Base-by-base conservation (phyloP, 2,113 vertebrate genomes). In the Nycticebus coucang region DNA sequence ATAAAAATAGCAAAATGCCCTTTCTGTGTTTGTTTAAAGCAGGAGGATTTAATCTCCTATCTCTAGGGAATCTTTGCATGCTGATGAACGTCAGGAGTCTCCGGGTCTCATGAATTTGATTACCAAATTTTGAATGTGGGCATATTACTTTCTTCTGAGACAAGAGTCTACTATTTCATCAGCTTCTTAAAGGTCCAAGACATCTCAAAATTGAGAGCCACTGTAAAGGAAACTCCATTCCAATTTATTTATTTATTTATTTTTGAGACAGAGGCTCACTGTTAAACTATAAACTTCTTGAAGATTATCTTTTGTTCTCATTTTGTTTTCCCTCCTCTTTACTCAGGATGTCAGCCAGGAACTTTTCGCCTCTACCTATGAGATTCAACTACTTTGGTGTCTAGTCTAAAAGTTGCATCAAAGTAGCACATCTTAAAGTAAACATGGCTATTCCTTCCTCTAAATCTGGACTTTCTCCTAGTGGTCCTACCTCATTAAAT, bases 1-100 rank as follows among this genome's bases (percentile, higher is more conserved):
- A 68, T 71, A 91, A 93, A 95, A 94, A 96, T 68, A 79, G n/a
- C 55, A 97, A 85, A 91, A 87, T n/a, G 24, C 26, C 82, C 53
- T 87, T 71, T 92, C 78, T 62, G 30, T 95, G 37, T 79, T 92
- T 30, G 17, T 77, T 94, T 78, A 55, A 81, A 87, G 41, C 26
- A 72, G 10, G 18, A 94, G 18, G 62, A 59, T 75, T 96, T 93
- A 79, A 87, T 96, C 45, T 91, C 22, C 37, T 2, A 13, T 60
- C 55, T 92, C 41, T 89, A 60, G 24, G 30, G 79, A 96, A 55
- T 50, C 35, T n/a, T 18, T 28, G 71, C 18, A 33, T 66, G 22
- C 53, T 91, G 62, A 84, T 41, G n/a, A 75, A 85, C 18, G 72
- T 89, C 1, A 17, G n/a, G 35, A 30, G 21, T 85, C 28, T 53